Conservation (phyloP, 35 echinoderm and acorn worm genomes). For the Ophiothrix spiculata region DNA sequence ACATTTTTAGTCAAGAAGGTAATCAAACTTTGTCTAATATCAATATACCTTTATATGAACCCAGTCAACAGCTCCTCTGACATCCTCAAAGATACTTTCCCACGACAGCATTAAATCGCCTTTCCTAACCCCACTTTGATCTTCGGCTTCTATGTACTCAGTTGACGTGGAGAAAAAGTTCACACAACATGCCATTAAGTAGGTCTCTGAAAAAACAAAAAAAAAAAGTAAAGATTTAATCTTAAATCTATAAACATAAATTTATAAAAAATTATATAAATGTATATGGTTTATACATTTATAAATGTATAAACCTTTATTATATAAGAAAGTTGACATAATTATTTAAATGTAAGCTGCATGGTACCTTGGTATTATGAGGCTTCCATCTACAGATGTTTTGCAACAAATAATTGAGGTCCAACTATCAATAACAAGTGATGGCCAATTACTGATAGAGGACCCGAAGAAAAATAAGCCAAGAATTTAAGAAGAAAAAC, state of each 20-base stretch:
- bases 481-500: too few relatives aligned
- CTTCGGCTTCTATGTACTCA: conserved; percentile 46
- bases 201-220: conserved; percentile 63
- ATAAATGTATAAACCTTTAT: too few relatives aligned
- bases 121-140: conserved; percentile 50
- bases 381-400: too few relatives aligned
- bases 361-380: too few relatives aligned
- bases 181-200: conserved; percentile 86
- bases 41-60: conserved; percentile 71
- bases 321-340: too few relatives aligned
- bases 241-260: neutral
- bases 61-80: conserved; percentile 69
- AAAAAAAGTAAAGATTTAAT: neutral
- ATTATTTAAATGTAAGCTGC: too few relatives aligned
- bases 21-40: neutral
- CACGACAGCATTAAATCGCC: conserved; percentile 96
- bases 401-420: too few relatives aligned
- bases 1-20: neutral
- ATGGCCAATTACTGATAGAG: too few relatives aligned
- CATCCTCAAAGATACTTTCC: conserved; percentile 95
- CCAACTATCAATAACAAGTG: too few relatives aligned
- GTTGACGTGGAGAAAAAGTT: conserved; percentile 74
- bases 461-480: too few relatives aligned
- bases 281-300: too few relatives aligned
- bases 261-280: too few relatives aligned